phyloP scores from a whole-genome alignment of 2,888 invertebrate genomes.

The Nymphalis polychloros region DNA sequence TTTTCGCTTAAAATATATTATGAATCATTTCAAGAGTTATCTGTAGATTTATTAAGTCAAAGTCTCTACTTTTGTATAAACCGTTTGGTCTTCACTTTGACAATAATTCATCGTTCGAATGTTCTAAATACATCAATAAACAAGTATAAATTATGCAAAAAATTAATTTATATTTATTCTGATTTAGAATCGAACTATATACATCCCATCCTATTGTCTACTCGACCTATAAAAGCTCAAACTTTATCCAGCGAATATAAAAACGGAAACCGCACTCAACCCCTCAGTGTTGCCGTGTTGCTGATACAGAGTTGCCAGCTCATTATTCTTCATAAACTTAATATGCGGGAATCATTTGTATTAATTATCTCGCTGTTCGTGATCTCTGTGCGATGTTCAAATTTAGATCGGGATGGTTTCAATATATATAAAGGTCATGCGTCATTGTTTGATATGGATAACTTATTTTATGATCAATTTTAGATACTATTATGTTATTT shows the following conservation, averaged over 20 bases:
- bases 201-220: constrained; percentile 16
- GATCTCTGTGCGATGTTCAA: constrained; percentile 52
- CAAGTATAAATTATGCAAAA: not conserved
- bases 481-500: no score
- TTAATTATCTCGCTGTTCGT: constrained; percentile 63
- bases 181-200: constrained; percentile 42
- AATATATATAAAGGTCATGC: constrained; percentile 73
- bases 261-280: constrained; percentile 47
- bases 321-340: constrained; percentile 55
- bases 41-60: no score
- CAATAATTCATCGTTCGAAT: no score
- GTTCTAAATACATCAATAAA: no score
- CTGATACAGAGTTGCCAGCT: constrained; percentile 25
- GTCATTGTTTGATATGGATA: not conserved
- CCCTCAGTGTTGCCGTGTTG: constrained; percentile 45
- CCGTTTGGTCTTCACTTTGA: no score
- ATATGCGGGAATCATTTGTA: constrained; percentile 68
- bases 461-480: not conserved
- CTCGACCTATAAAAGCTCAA: constrained; percentile 29
- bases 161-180: constrained; percentile 1
- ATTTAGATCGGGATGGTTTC: constrained; percentile 68
- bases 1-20: no score
- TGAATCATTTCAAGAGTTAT: no score
- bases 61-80: no score
- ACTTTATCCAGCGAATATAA: constrained; percentile 51